Evolutionary conservation across 2,797 vertebrate species (phyloP).

Genomic region (Dipus sagitta): DNA sequence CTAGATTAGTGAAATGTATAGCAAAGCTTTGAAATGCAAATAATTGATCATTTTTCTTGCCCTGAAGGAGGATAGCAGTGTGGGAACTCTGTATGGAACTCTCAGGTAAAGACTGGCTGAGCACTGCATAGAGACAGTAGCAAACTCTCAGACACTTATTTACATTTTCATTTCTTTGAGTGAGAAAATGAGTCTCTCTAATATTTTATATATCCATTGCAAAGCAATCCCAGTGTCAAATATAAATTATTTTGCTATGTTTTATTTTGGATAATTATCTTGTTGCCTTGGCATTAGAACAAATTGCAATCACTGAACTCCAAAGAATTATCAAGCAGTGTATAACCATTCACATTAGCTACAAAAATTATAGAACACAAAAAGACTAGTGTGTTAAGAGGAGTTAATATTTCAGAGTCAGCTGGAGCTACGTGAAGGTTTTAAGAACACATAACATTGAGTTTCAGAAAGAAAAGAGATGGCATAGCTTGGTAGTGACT

Average conservation of each 20-base stretch:
- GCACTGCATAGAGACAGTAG: background rate
- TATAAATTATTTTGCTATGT: slow-evolving; percentile 60
- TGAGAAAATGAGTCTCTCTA: slow-evolving; percentile 54
- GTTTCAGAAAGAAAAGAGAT: slow-evolving; percentile 49
- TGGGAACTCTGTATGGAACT: background rate
- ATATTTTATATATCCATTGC: slow-evolving; percentile 8
- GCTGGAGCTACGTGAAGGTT: slow-evolving; percentile 21
- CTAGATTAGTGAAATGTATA: slow-evolving; percentile 43
- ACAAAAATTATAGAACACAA: slow-evolving; percentile 24
- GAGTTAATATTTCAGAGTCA: slow-evolving; percentile 39
- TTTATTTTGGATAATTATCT: slow-evolving; percentile 57
- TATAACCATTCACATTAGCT: slow-evolving; percentile 34
- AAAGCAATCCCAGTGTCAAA: slow-evolving; percentile 28
- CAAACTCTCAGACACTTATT: slow-evolving; percentile 13
- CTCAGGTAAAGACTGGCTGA: slow-evolving; percentile 1
- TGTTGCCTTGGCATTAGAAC: slow-evolving; percentile 53
- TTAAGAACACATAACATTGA: slow-evolving; percentile 25
- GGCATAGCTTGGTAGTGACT: slow-evolving; percentile 13
- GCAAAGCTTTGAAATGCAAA: slow-evolving; percentile 42
- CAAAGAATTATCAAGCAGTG: background rate
- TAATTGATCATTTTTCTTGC: slow-evolving; percentile 18
- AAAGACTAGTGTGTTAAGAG: slow-evolving; percentile 9
- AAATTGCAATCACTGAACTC: slow-evolving; percentile 8
- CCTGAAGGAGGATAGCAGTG: background rate
- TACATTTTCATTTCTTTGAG: slow-evolving; percentile 60